Evolutionary conservation across 2,797 vertebrate species (phyloP), one percentile per base, ranked within the genome.

Genomic region (Lutjanus campechanus): DNA sequence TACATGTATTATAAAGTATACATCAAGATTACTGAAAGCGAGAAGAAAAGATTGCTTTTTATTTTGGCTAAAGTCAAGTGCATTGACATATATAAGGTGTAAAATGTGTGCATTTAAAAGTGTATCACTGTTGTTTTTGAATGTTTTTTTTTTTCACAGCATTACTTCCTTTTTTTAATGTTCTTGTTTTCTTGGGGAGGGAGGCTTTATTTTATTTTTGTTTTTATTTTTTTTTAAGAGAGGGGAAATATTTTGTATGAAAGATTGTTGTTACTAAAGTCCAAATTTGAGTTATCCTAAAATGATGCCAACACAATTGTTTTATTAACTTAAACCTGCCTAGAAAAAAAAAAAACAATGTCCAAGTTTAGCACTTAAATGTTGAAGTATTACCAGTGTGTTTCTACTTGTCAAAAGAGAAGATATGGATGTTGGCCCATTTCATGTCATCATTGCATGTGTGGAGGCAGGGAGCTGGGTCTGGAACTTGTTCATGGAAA

Each of bases 1-100:
- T 95, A 93, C 93, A 93, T 93, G 84, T 81, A 90, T 92, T 95
- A 95, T 96, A 96, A 95, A 93, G 93, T 95, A 92, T 93, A 92
- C 94, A 89, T 85, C 89, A 82, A 88, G 81, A 93, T 87, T 90
- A 90, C 85, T 84, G 90, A 94, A 92, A 82, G 89, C 80, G 65
- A 83, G 85, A 78, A 84, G 70, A 78, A 81, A 82, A 84, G 83
- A 79, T 58, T 82, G 89, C 85, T 81, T 83, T 91, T 93, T 95
- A 90, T 89, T 95, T 94, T 93, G 91, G 89, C 91, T 92, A 89
- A 92, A 92, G 91, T 93, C 86, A 69, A 91, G 86, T 89, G 79
- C 77, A 1, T 95, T 92, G 89, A 93, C 94, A 89, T 41, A 94
- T 94, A 94, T 92, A 91, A 94, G 91, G 64, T 96, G 94, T 96